A percentile compares a stretch with the other conserved stretches of the same genome.
phyloP scores from a whole-genome alignment of 2,888 invertebrate species.

The Rhagium mordax region DNA sequence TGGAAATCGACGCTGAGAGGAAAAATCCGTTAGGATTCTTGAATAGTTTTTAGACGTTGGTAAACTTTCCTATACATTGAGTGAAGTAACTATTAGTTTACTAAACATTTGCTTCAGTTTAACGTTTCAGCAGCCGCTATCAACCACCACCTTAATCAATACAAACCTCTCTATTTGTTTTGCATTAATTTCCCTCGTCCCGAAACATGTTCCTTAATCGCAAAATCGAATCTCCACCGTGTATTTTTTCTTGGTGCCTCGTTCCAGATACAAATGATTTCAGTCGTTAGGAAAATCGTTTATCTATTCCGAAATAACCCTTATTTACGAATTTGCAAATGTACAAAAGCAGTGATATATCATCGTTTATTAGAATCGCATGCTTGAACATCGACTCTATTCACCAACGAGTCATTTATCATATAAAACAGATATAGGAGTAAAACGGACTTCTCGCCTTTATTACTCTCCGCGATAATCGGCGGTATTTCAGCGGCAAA shows the following conservation, averaged over 20 bases:
- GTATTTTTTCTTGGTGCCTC: slow-evolving; percentile 14
- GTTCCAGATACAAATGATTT: slow-evolving; percentile 42
- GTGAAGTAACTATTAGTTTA: too few species aligned
- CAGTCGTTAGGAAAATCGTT: slow-evolving; percentile 45
- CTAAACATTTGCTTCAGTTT: background rate
- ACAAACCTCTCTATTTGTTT: background rate
- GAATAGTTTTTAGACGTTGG: too few species aligned
- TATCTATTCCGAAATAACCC: slow-evolving; percentile 46
- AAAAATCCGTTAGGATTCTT: too few species aligned
- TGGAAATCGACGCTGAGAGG: too few species aligned
- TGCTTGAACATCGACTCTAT: slow-evolving; percentile 60
- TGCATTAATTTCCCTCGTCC: background rate
- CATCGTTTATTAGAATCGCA: slow-evolving; percentile 62
- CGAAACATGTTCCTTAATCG: slow-evolving; percentile 3
- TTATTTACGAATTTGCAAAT: slow-evolving; percentile 54
- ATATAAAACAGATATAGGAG: slow-evolving; percentile 44
- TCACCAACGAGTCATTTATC: slow-evolving; percentile 59
- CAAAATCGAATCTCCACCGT: slow-evolving; percentile 10
- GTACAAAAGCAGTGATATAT: slow-evolving; percentile 58
- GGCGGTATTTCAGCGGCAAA: slow-evolving; percentile 16
- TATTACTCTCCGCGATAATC: slow-evolving; percentile 18
- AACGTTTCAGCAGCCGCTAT: background rate
- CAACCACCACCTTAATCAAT: background rate
- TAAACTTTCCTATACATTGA: too few species aligned
- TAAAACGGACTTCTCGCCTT: slow-evolving; percentile 19